Base-by-base conservation (phyloP, 2,113 vertebrate species). In the Myodes glareolus region DNA sequence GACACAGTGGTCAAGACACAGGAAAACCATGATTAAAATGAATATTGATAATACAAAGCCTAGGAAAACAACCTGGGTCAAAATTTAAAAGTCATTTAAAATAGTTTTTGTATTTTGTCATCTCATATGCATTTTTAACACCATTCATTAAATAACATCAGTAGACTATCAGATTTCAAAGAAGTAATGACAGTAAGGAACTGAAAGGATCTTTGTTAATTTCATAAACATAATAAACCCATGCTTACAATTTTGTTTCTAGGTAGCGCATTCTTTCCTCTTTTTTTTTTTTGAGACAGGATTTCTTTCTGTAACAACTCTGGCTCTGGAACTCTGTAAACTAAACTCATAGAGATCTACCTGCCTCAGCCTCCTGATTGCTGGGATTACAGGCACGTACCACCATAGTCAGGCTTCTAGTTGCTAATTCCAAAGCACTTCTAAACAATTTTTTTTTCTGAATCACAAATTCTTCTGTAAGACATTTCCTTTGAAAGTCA, bases 41-140 rank as follows among this genome's bases (percentile, higher is more conserved):
- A 82, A 85, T n/a, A 10, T 2, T 68, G 8, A 88, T 89, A 78
- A 42, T 47, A 70, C 13, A 81, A 88, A 92, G 70, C 11, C 50
- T 55, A 78, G 94, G 68, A 92, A 8, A 90, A 96, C 31, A 73
- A 91, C 90, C 52, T 39, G 3, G 33, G 23, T 0, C 47, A 50
- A 94, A 85, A 72, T 55, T 88, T 90, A 88, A 58, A 91, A 73
- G 47, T 80, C 93, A 90, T 85, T 75, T 94, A 47, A 91, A 94
- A 96, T 63, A n/a, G 45, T 73, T 96, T 94, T 94, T 50, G 14
- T 85, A 29, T 33, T 55, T 95, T 27, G 13, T 12, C 47, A 90
- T 90, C 11, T 45, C 76, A 92, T 94, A 81, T 73, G 27, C 19
- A 93, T 73, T 55, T 29, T 58, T 80, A 23, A 55, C 47, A 93